These are phyloP conservation scores for Lateolabrax maculatus DNA, from an alignment of 2,797 vertebrate species.

Conservation along the genomic window DNA sequence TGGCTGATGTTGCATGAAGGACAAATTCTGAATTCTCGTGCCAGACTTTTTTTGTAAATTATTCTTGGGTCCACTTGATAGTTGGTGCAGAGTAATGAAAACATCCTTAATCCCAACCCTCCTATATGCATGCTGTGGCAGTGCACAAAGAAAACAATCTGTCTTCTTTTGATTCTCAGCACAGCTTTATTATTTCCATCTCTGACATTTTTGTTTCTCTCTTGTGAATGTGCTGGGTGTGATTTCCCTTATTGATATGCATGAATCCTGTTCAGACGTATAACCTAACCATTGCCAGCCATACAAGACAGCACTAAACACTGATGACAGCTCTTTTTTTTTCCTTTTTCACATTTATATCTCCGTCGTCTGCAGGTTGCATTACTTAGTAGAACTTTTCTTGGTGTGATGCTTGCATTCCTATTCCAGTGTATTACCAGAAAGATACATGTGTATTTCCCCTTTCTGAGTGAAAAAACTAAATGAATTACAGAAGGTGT, in stretches of 20 bases:
- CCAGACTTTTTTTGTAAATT: constrained; percentile 21
- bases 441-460: not conserved
- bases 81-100: constrained; percentile 39
- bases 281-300: constrained; percentile 54
- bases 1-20: not conserved
- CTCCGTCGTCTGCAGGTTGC: constrained; percentile 22
- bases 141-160: constrained; percentile 39
- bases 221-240: constrained; percentile 31
- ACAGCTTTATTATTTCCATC: constrained; percentile 44
- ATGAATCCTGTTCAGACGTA: constrained; percentile 57
- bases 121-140: constrained; percentile 7
- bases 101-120: constrained; percentile 35
- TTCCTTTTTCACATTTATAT: constrained; percentile 22
- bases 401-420: not conserved
- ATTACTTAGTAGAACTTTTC: constrained; percentile 6
- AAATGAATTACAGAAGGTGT: not conserved
- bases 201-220: constrained; percentile 27
- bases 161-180: constrained; percentile 61
- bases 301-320: constrained; percentile 25
- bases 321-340: constrained; percentile 21
- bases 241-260: constrained; percentile 60
- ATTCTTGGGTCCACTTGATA: constrained; percentile 9
- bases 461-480: not conserved
- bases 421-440: not conserved
- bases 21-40: not conserved